phyloP scores from a whole-genome alignment of 2,888 invertebrate genomes.

The Eubasilissa splendida region DNA sequence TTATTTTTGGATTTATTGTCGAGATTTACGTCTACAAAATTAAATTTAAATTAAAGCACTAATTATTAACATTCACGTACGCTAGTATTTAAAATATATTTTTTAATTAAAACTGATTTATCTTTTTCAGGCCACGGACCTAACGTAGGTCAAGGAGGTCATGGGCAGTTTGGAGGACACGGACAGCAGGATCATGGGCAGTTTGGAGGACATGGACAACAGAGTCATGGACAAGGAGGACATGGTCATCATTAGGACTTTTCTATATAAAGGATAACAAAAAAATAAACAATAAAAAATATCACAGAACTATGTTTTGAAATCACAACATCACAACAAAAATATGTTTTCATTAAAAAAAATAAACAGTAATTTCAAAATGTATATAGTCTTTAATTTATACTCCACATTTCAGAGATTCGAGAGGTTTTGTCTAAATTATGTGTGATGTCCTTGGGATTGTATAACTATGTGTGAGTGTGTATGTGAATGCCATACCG shows the following conservation, averaged over 20 bases:
- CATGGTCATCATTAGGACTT: constrained; percentile 16
- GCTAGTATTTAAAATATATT: no score
- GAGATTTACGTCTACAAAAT: no score
- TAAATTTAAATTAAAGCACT: no score
- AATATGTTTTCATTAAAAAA: not conserved
- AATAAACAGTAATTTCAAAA: not conserved
- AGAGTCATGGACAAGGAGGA: not conserved
- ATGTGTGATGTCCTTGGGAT: no score
- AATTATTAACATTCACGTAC: no score
- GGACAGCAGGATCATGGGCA: not conserved
- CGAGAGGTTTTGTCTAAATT: no score
- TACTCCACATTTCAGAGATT: not conserved
- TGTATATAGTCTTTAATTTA: not conserved
- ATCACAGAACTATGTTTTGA: not conserved
- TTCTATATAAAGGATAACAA: not conserved
- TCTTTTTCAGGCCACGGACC: no score
- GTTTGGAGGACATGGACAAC: not conserved
- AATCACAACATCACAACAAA: not conserved
- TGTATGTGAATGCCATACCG: no score
- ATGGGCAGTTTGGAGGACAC: not conserved
- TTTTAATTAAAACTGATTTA: no score
- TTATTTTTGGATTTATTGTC: no score
- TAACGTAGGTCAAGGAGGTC: not conserved
- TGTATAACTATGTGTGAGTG: no score
- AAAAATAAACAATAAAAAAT: not conserved